phyloP scores from a whole-genome alignment of 2,797 vertebrate species.

The Chaenodraco wilsoni region DNA sequence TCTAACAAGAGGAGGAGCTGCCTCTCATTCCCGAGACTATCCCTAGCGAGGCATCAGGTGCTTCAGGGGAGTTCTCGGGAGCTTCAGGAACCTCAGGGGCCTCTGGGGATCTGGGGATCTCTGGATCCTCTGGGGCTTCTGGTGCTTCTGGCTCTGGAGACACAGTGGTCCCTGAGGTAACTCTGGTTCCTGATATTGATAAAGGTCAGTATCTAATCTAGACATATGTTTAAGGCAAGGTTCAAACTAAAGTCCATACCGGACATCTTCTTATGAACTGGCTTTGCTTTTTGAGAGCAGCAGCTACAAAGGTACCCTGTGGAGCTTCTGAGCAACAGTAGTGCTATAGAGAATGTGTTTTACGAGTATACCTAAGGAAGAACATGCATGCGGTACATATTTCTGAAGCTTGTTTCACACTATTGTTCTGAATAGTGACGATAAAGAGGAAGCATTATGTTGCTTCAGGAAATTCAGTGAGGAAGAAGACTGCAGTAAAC shows the following conservation, averaged over 20 bases:
- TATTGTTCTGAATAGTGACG: too few relatives aligned
- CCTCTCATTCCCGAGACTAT: constrained; percentile 55
- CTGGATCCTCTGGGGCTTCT: constrained; percentile 61
- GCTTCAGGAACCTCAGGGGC: constrained; percentile 68
- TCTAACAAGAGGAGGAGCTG: constrained; percentile 85
- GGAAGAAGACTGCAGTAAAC: neutral
- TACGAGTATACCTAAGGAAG: neutral
- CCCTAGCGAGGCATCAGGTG: constrained; percentile 75
- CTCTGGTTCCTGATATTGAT: constrained; percentile 65
- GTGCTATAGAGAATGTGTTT: too few relatives aligned
- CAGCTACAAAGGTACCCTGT: neutral
- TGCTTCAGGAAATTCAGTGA: neutral
- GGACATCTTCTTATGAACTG: neutral
- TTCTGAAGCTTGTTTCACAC: neutral
- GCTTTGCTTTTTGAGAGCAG: neutral
- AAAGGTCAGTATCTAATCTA: constrained; percentile 81
- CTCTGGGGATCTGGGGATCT: constrained; percentile 64
- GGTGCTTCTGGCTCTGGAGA: constrained; percentile 67
- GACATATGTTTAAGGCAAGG: constrained; percentile 17
- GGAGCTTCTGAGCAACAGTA: too few relatives aligned
- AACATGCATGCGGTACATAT: neutral
- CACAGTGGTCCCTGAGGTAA: constrained; percentile 58
- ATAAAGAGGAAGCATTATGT: neutral
- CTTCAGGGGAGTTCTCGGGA: constrained; percentile 77
- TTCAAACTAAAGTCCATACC: neutral